Base-by-base conservation (phyloP, 2,797 vertebrate species). In the Coranthus polyacanthus region DNA sequence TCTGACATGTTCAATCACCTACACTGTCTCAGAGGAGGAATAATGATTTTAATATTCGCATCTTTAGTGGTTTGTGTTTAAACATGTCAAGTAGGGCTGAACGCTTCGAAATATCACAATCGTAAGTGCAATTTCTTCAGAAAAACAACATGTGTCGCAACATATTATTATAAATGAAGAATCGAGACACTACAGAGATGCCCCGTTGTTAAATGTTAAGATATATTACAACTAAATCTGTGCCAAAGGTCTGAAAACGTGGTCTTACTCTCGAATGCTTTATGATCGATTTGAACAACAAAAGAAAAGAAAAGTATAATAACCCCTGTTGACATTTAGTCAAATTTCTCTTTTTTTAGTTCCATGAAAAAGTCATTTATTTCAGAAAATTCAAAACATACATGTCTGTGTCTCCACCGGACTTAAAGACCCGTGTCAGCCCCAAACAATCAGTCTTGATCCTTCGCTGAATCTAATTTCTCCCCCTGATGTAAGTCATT, bases 1-100 rank as follows among this genome's bases (percentile, higher is more conserved):
- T 75, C 10, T 46, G 11, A 67, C 47, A 43, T 50, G 39, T 65
- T 42, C 24, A 38, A 41, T 66, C 58, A 58, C 21, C 52, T 15
- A 3, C 2, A 5, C 43, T 4, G 2, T 41, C 22, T 65, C 41
- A 5, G 13, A 64, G 34, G 21, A 37, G 26, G 6, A 1, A 44
- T 17, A 22, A 61, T 1, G 8, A 15, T 37, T 65, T 29, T 6
- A 42, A 47, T 36, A 3, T 9, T 1, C 22, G 17, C 16, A 45
- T 45, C 38, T 52, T 38, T 12, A 29, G 13, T 13, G 9, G n/a
- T 15, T 34, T 2, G 34, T 36, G 43, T 53, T 55, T 17, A n/a
- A 61, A 61, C 54, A 37, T 20, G 1, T n/a, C 7, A 0, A 46
- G 12, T n/a, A n/a, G n/a, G n/a, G 6, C 3, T 29, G 26, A 29